Base-by-base conservation (phyloP, 2,113 vertebrate genomes). In the Amphilophus citrinellus region DNA sequence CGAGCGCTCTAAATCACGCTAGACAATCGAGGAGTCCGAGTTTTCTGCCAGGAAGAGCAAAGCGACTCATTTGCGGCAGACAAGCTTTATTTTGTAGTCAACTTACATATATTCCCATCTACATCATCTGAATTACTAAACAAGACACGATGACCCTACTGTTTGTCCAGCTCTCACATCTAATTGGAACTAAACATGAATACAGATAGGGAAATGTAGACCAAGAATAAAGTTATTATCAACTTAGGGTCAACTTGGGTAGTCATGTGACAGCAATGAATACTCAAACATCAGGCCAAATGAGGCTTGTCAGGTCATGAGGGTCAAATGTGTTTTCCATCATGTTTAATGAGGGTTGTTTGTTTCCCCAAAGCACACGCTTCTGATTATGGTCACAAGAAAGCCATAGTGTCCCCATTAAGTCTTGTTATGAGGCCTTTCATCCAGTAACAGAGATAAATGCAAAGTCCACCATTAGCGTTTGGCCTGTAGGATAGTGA, bases 361-460 rank as follows among this genome's bases (percentile, higher is more conserved):
- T 94, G 80, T 89, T 89, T 91, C 87, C 60, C 57, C 76, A 80
- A 90, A 93, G 89, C 91, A 91, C 88, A 92, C 82, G 88, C 85
- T 93, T 82, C 77, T 91, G 88, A 94, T 94, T 95, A 93, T 88
- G 84, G 89, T 91, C 92, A 93, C 92, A 88, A 93, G 88, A 91
- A 91, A 85, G 76, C 90, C 88, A 85, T 86, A 86, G 88, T 87
- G 77, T 86, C 92, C 86, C 88, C 65, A 93, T 94, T 93, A 91
- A 85, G 83, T 79, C 87, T 88, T 32, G 60, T 91, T 89, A 92
- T n/a, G 78, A 82, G 57, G 76, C 73, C 78, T 93, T 93, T 91
- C 80, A 94, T 93, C 83, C 79, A 58, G 77, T 32, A 56, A 76
- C 71, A 60, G 32, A 77, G 14, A 87, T 47, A 88, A 82, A 86